These are phyloP conservation scores for Lophius americanus DNA, from an alignment of 2,797 vertebrate genomes.

Conservation along the genomic window DNA sequence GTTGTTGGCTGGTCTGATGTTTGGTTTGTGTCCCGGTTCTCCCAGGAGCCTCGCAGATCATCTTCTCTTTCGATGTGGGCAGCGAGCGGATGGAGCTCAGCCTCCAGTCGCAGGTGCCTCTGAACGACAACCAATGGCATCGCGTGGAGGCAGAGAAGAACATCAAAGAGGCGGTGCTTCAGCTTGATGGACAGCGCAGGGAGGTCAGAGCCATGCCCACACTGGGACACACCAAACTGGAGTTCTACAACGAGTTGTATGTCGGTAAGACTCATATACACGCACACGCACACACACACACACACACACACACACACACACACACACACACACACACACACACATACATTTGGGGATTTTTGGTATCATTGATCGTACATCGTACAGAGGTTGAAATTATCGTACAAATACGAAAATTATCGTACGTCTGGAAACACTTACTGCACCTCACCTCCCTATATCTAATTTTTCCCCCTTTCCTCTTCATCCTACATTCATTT, in stretches of 20 bases:
- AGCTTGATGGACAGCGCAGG: conserved; percentile 85
- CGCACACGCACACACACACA: not conserved
- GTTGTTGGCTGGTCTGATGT: too few species aligned
- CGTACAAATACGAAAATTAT: too few species aligned
- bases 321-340: too few species aligned
- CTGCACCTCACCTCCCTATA: too few species aligned
- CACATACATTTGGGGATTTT: too few species aligned
- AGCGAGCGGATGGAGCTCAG: conserved; percentile 89
- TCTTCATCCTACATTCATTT: too few species aligned
- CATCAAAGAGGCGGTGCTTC: conserved; percentile 90
- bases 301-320: too few species aligned
- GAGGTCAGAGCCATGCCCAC: conserved; percentile 81
- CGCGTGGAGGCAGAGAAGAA: conserved; percentile 91
- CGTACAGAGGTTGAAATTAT: too few species aligned
- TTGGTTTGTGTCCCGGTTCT: not conserved
- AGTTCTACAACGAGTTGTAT: conserved; percentile 92
- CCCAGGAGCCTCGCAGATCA: conserved; percentile 85
- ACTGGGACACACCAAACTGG: conserved; percentile 89
- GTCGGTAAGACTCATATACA: conserved; percentile 85
- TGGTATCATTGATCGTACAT: too few species aligned
- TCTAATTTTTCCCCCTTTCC: too few species aligned
- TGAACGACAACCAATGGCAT: conserved; percentile 96
- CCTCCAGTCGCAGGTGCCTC: conserved; percentile 80
- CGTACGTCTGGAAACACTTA: too few species aligned
- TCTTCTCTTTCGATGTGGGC: conserved; percentile 92